Evolutionary conservation across 2,113 vertebrate species (phyloP).

Genomic region (Rhipidura dahli): DNA sequence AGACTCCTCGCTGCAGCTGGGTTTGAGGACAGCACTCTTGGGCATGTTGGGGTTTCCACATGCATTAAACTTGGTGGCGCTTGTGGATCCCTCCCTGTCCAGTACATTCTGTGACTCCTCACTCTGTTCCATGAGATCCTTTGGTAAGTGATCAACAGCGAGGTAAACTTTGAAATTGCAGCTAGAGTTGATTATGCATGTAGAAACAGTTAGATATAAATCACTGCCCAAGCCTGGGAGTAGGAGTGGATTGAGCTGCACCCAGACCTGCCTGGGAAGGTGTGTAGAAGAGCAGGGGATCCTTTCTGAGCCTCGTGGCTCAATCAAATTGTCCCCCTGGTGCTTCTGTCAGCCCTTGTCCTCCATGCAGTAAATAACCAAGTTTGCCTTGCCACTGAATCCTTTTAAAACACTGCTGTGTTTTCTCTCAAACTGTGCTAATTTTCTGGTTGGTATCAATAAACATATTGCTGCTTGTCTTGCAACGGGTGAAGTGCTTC

Average conservation of each 20-base stretch:
- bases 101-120: neutral
- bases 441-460: neutral
- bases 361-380: neutral
- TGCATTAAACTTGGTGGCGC: accelerated
- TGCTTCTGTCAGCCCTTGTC: neutral
- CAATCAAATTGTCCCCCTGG: too few species aligned
- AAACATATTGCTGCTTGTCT: neutral
- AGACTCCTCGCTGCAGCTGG: accelerated
- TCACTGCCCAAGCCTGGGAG: neutral
- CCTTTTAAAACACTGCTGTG: neutral
- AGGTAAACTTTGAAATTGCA: neutral
- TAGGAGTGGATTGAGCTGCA: neutral
- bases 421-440: neutral
- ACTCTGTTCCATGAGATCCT: neutral
- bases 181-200: neutral
- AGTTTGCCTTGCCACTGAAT: neutral
- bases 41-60: neutral
- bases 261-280: neutral
- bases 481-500: neutral
- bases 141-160: accelerated
- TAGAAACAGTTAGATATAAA: neutral
- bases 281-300: neutral
- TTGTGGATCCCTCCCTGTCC: neutral
- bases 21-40: too few species aligned
- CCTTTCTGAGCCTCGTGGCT: neutral